These are phyloP conservation scores for Choristoneura fumiferana DNA, from an alignment of 1,140 invertebrate species.

Conservation along the genomic window DNA sequence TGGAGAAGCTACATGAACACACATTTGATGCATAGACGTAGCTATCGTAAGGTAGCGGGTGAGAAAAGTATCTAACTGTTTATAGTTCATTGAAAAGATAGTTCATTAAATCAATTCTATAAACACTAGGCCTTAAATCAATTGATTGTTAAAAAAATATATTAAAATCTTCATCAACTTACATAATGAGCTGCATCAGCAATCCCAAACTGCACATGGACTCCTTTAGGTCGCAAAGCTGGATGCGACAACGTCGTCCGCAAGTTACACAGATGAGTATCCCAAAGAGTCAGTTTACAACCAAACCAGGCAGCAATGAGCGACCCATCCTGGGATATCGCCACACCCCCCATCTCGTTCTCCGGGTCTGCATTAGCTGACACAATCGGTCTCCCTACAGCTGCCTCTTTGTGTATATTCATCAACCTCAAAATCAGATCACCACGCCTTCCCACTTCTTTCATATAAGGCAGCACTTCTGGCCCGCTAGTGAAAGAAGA, in stretches of 20 bases:
- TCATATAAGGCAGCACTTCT: slow-evolving; percentile 42
- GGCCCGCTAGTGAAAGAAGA: slow-evolving; percentile 22
- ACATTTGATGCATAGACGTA: too few relatives aligned
- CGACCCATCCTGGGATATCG: slow-evolving; percentile 71
- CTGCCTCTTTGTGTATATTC: slow-evolving; percentile 54
- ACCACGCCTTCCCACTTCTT: slow-evolving; percentile 27
- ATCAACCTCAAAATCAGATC: slow-evolving; percentile 55
- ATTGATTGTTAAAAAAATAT: too few relatives aligned
- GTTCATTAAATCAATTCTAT: too few relatives aligned
- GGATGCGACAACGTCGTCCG: slow-evolving; percentile 65
- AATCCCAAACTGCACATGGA: slow-evolving; percentile 66
- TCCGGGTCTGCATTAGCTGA: slow-evolving; percentile 29
- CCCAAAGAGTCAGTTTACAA: slow-evolving; percentile 69
- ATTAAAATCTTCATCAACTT: slow-evolving; percentile 33
- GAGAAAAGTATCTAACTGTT: too few relatives aligned
- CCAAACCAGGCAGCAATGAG: slow-evolving; percentile 75
- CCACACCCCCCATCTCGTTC: slow-evolving; percentile 58
- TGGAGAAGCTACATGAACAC: too few relatives aligned
- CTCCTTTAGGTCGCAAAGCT: slow-evolving; percentile 60
- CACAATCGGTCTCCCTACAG: slow-evolving; percentile 22
- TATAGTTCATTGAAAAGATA: too few relatives aligned
- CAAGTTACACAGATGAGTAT: slow-evolving; percentile 60
- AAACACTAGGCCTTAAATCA: too few relatives aligned
- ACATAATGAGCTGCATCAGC: slow-evolving; percentile 74
- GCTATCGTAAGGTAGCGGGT: too few relatives aligned